Base-by-base conservation (phyloP, 1,140 invertebrate genomes). In the Drosophila carrolli region DNA sequence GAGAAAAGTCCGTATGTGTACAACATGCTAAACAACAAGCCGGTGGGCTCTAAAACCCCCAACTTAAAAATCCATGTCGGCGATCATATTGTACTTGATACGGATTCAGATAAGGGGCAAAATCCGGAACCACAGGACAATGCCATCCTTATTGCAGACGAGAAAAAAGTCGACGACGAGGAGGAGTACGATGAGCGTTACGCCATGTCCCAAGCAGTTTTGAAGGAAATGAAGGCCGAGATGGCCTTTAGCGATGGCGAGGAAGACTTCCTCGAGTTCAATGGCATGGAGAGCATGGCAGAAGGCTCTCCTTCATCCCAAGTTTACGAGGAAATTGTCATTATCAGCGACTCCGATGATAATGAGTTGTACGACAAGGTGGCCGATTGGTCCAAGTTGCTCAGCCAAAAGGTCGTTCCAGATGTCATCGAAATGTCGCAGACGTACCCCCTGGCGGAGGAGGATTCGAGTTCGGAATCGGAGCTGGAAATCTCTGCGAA, bases 181-280 rank as follows among this genome's bases (percentile, higher is more conserved):
- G 66, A 79, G 1, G 75, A 88, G 4, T 83, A 58, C 50, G 73
- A 83, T 46, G 84, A 89, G n/a, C 44, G 60, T 5, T 60, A 77
- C 4, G 79, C 72, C 0, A 32, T 80, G 60, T 88, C 84, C 0
- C 83, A 88, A 47, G 79, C 62, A 6, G 59, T 86, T 13, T 40
- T 83, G 1, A 67, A 53, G 1, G 90, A 89, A 9, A 91, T 91
- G 43, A 91, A 91, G 35, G 77, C 81, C 2, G 91, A 91, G 38
- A 80, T 91, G 70, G 68, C 62, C 2, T 44, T 68, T 7, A 48
- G 47, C 35, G 62, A 65, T 19, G 47, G 32, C 6, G 65, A 78
- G 6, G 40, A 37, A 1, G 61, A 74, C 11, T 54, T 55, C 9
- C 16, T 55, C 1, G 19, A 37, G 1, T 32, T 44, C 8, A 44